These are phyloP conservation scores for Tinea semifulvella DNA, from an alignment of 2,888 invertebrate genomes.

Conservation along the genomic window DNA sequence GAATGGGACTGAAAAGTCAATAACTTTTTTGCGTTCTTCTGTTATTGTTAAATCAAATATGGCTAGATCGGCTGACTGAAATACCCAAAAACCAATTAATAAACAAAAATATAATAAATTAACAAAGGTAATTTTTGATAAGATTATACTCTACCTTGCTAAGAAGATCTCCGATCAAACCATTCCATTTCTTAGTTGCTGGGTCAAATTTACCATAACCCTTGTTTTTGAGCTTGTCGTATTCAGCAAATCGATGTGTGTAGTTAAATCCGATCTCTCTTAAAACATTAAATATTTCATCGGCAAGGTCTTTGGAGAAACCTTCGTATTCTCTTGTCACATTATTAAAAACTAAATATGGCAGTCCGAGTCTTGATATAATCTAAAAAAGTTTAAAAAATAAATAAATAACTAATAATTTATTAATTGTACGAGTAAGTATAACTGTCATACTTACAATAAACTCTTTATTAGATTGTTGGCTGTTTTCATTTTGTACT, in stretches of 20 bases:
- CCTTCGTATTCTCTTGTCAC: slow-evolving; percentile 75
- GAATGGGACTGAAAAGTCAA: slow-evolving; percentile 96
- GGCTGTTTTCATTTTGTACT: slow-evolving; percentile 51
- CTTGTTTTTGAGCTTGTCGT: slow-evolving; percentile 28
- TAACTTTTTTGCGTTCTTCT: slow-evolving; percentile 84
- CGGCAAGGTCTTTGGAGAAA: slow-evolving; percentile 78
- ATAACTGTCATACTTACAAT: slow-evolving; percentile 44
- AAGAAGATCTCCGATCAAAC: slow-evolving; percentile 45
- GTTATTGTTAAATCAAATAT: slow-evolving; percentile 94
- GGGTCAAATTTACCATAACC: slow-evolving; percentile 34
- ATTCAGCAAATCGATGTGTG: slow-evolving; percentile 36
- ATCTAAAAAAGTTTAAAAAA: slow-evolving; percentile 29
- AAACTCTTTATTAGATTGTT: slow-evolving; percentile 72
- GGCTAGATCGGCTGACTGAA: slow-evolving; percentile 85
- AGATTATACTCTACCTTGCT: too few species aligned
- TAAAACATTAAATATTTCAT: slow-evolving; percentile 71
- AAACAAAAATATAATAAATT: background rate
- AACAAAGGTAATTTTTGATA: slow-evolving; percentile 16
- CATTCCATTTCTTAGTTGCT: slow-evolving; percentile 45
- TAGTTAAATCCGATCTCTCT: slow-evolving; percentile 44
- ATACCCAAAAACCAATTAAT: slow-evolving; percentile 18
- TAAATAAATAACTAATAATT: background rate
- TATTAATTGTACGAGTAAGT: slow-evolving; percentile 1
- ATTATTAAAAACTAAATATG: slow-evolving; percentile 73
- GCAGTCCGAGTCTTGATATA: slow-evolving; percentile 75